Evolutionary conservation across 23 tunicate species (phyloP).

Genomic region (Halocynthia roretzi): DNA sequence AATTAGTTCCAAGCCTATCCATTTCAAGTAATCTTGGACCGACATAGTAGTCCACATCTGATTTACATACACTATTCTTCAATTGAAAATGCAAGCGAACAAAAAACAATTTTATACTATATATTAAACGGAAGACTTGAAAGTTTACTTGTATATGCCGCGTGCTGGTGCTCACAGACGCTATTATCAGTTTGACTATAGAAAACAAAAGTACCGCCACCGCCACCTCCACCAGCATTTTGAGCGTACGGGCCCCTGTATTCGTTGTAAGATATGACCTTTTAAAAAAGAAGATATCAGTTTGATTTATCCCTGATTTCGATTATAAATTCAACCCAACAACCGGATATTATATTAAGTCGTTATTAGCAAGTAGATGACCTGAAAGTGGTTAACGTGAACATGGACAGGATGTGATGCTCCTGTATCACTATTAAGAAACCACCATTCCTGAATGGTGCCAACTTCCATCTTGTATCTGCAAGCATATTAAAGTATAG

Average conservation of each 20-base stretch:
- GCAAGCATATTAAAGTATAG: background rate
- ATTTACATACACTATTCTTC: no score
- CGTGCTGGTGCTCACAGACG: no score
- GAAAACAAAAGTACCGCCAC: background rate
- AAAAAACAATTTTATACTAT: no score
- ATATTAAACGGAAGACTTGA: no score
- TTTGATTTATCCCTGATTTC: background rate
- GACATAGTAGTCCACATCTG: no score
- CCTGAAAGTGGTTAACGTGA: slow-evolving; percentile 24
- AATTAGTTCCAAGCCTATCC: no score
- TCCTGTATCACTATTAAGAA: slow-evolving; percentile 2
- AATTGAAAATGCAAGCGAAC: no score
- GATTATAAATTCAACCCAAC: background rate
- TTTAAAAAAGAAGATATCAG: background rate
- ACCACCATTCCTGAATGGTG: slow-evolving; percentile 4
- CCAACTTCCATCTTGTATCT: slow-evolving; percentile 22
- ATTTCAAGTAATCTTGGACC: no score
- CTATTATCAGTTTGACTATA: no score
- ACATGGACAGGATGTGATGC: background rate
- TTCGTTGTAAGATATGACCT: slow-evolving; percentile 5
- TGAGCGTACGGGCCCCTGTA: background rate
- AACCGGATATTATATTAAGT: no score
- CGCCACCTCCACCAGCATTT: background rate
- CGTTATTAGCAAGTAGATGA: background rate
- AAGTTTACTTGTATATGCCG: no score